Conservation (phyloP, 1,140 invertebrate species). For the Hormaphis cornu region DNA sequence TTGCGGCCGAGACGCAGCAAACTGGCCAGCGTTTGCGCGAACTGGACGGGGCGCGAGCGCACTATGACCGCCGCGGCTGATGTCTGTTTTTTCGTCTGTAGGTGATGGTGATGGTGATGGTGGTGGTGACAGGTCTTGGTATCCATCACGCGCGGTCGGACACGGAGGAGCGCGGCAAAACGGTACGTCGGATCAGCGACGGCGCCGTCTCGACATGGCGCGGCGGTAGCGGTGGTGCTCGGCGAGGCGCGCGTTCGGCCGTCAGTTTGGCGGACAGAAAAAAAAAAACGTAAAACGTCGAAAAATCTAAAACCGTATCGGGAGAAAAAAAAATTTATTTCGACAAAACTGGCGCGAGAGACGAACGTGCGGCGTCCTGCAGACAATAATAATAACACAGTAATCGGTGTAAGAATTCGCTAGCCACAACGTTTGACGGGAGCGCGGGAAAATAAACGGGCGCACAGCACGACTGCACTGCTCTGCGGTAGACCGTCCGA, state of each 20-base stretch:
- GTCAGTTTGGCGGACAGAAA: not conserved
- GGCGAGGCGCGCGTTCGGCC: not conserved
- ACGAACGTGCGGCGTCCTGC: no score
- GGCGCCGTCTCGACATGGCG: not conserved
- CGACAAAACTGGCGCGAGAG: no score
- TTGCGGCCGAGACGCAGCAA: slow-evolving; percentile 14
- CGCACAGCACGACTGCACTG: not conserved
- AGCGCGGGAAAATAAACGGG: not conserved
- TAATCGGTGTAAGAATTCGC: no score
- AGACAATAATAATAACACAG: no score
- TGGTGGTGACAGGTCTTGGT: slow-evolving; percentile 1
- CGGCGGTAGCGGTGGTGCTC: not conserved
- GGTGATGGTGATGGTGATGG: not conserved
- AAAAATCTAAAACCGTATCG: not conserved
- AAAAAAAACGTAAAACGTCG: not conserved
- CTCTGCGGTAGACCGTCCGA: slow-evolving; percentile 7
- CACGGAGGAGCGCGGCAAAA: not conserved
- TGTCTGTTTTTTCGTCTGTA: slow-evolving; percentile 12
- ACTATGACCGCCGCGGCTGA: slow-evolving; percentile 2
- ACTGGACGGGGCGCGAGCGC: slow-evolving; percentile 18
- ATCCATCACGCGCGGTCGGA: slow-evolving; percentile 1
- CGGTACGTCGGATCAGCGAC: not conserved
- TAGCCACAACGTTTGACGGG: no score
- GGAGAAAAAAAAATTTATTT: not conserved
- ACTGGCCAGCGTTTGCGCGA: slow-evolving; percentile 17